Conservation (phyloP, 2,888 invertebrate genomes). For the Autographa gamma region DNA sequence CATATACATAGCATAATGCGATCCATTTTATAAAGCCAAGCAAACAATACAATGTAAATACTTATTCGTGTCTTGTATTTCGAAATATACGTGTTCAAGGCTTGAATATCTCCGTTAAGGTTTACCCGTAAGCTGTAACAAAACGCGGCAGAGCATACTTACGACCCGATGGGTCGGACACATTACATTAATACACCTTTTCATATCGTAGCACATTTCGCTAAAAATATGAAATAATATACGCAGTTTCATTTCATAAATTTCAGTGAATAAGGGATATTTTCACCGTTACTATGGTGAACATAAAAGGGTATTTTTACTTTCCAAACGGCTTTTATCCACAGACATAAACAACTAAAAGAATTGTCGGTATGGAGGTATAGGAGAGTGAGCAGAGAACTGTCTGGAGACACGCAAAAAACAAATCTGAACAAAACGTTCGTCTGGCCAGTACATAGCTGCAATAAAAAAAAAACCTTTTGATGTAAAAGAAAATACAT, state of each 20-base stretch:
- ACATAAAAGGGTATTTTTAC: constrained; percentile 2
- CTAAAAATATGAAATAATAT: constrained; percentile 38
- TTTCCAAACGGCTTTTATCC: constrained; percentile 5
- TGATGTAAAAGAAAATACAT: constrained; percentile 38
- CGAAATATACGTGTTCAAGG: constrained; percentile 19
- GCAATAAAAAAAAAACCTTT: constrained; percentile 33
- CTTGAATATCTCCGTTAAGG: constrained; percentile 29
- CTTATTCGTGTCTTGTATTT: not conserved
- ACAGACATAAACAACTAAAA: constrained; percentile 6
- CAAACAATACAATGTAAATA: not conserved
- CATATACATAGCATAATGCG: constrained; percentile 15
- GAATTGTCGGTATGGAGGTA: constrained; percentile 10
- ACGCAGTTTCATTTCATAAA: not conserved
- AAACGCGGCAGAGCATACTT: constrained; percentile 44
- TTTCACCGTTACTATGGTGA: constrained; percentile 9
- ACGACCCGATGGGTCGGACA: constrained; percentile 49
- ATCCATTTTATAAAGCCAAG: not conserved
- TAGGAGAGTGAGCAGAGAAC: constrained; percentile 10
- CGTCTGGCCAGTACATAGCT: constrained; percentile 36
- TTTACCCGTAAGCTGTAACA: constrained; percentile 49
- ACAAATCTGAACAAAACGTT: constrained; percentile 22
- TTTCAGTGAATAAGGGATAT: constrained; percentile 12
- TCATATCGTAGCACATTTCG: constrained; percentile 32
- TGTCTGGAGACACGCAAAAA: constrained; percentile 27
- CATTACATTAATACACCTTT: constrained; percentile 52